These are phyloP conservation scores for Drosophila seguyi DNA, from an alignment of 1,140 invertebrate genomes.

Conservation along the genomic window DNA sequence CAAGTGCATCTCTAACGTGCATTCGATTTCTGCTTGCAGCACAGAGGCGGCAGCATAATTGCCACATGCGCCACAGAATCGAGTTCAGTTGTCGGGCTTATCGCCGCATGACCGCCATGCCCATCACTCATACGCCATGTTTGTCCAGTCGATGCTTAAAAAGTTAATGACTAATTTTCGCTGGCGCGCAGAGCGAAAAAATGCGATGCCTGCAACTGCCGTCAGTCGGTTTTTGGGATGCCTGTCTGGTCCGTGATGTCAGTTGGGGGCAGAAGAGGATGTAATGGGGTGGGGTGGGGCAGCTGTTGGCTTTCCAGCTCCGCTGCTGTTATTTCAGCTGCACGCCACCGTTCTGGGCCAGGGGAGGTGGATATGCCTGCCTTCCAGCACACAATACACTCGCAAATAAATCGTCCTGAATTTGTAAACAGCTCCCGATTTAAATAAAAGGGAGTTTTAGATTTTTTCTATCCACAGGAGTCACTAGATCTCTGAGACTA, in stretches of 20 bases:
- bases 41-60: constrained; percentile 60
- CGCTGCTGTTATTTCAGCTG: constrained; percentile 74
- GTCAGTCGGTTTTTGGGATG: constrained; percentile 52
- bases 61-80: constrained; percentile 75
- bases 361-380: constrained; percentile 1
- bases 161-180: constrained; percentile 83
- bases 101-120: constrained; percentile 60
- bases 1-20: constrained; percentile 49
- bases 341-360: constrained; percentile 33
- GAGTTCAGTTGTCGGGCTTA: constrained; percentile 66
- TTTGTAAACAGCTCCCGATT: not conserved
- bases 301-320: constrained; percentile 55
- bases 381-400: constrained; percentile 17
- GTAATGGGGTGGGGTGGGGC: constrained; percentile 15
- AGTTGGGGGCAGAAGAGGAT: constrained; percentile 9
- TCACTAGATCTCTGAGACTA: not conserved
- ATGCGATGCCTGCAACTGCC: constrained; percentile 42
- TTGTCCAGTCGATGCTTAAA: constrained; percentile 82
- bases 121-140: constrained; percentile 82
- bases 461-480: not conserved
- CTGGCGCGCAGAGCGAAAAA: constrained; percentile 36
- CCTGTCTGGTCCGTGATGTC: constrained; percentile 24
- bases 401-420: not conserved
- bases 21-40: constrained; percentile 8
- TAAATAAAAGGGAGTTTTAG: not conserved